Conservation (phyloP, 2,113 vertebrate genomes). For the Coturnix japonica region DNA sequence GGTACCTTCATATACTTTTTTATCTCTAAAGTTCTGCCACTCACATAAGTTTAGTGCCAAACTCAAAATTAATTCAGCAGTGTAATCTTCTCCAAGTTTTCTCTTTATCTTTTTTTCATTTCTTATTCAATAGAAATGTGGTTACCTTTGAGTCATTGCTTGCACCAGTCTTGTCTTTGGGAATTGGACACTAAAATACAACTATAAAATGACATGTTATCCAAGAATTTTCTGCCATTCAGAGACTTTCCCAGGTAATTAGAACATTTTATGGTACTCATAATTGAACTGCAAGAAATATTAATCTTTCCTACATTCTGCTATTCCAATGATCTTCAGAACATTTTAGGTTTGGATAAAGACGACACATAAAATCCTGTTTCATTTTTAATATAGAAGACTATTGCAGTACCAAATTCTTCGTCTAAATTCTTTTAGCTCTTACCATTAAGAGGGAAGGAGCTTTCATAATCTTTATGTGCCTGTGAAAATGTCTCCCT, state of each 20-base stretch:
- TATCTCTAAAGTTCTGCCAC: conserved; percentile 60
- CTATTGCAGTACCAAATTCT: neutral
- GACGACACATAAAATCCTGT: neutral
- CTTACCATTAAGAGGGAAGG: neutral
- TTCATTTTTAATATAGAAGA: neutral
- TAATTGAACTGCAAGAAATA: conserved; percentile 34
- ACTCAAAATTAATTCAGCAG: conserved; percentile 61
- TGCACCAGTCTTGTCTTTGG: conserved; percentile 2
- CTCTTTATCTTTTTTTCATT: conserved; percentile 38
- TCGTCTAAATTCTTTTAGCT: neutral
- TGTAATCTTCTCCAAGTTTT: conserved; percentile 52
- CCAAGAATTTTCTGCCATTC: conserved; percentile 2
- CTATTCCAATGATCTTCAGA: neutral
- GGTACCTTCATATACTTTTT: conserved; percentile 55
- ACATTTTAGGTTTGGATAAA: neutral
- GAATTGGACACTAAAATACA: conserved; percentile 28
- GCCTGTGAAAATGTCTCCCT: neutral
- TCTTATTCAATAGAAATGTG: conserved; percentile 11
- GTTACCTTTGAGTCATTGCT: neutral
- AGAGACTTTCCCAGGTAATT: conserved; percentile 30
- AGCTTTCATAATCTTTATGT: neutral
- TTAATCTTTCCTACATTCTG: neutral
- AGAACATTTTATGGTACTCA: neutral
- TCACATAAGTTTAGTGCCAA: conserved; percentile 64
- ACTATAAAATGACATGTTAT: conserved; percentile 8